Base-by-base conservation (phyloP, 1,140 invertebrate species). In the Chlorops oryzae region DNA sequence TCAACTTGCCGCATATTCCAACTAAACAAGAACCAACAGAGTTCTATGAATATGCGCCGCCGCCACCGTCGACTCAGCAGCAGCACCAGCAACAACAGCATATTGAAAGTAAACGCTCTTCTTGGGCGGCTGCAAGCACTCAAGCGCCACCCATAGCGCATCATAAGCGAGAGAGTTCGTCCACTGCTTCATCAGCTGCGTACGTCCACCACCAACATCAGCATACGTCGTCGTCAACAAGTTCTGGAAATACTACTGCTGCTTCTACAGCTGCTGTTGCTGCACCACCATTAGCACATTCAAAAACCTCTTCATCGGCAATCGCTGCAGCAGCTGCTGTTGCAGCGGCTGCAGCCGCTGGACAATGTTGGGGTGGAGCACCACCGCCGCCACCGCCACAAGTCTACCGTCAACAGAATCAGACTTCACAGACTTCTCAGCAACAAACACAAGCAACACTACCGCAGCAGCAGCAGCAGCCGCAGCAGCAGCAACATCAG, bases 11-110 rank as follows among this genome's bases (percentile, higher is more conserved):
- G 27, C 69, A 68, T 42, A 58, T 69, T 48, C 66, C 68, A 13
- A 62, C 65, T 9, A 72, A 72, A 40, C 70, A 72, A 48, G 70
- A 72, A 43, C 70, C 70, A 43, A 50, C 59, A 2, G 70, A 72
- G 39, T 70, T 72, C 50, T 71, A 71, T 41, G 55, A 59, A 5
- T 59, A 59, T 54, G 39, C 51, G 12, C 40, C 51, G 17, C n/a
- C n/a, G n/a, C n/a, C n/a, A n/a, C n/a, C 27, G 39, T n/a, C n/a
- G n/a, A n/a, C n/a, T n/a, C 46, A 48, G 24, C 63, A 63, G 6
- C 52, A 54, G 4, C 61, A 62, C 9, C 25, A 65, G 41, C 27
- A 32, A n/a, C 27, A 47, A 27, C 34, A 23, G 20, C 15, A 23
- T n/a, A 34, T 49, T 12, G 66, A 68, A n/a, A 60, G 52, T 2